phyloP scores from a whole-genome alignment of 2,888 invertebrate genomes.

The Drosophila testacea region DNA sequence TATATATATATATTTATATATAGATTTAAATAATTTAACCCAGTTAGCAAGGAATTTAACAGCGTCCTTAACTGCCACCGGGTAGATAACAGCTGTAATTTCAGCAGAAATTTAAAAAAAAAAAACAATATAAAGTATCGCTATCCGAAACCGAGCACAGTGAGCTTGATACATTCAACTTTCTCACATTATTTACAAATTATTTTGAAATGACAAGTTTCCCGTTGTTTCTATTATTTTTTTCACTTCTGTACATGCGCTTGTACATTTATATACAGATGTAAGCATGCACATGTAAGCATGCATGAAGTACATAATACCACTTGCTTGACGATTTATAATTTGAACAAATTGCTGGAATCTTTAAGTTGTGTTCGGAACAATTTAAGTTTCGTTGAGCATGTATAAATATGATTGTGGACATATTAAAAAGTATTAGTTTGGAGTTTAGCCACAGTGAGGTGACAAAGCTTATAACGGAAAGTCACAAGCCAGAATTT shows the following conservation, averaged over 20 bases:
- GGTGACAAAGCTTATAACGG: conserved; percentile 5
- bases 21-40: too few relatives aligned
- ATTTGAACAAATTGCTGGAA: conserved; percentile 72
- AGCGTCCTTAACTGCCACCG: too few relatives aligned
- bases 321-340: conserved; percentile 67
- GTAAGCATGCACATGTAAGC: conserved; percentile 20
- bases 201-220: too few relatives aligned
- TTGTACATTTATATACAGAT: background rate
- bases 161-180: too few relatives aligned
- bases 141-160: too few relatives aligned
- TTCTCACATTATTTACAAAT: too few relatives aligned
- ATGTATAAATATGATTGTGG: conserved; percentile 58
- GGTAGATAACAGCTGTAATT: too few relatives aligned
- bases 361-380: conserved; percentile 43
- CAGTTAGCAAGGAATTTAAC: too few relatives aligned
- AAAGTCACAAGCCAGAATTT: conserved; percentile 9
- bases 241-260: background rate
- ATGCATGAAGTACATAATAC: conserved; percentile 56
- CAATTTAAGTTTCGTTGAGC: conserved; percentile 29
- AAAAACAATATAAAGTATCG: too few relatives aligned
- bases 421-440: conserved; percentile 57
- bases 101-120: too few relatives aligned
- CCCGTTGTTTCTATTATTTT: too few relatives aligned
- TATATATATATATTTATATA: too few relatives aligned
- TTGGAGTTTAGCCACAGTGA: conserved; percentile 30